A percentile compares a stretch with the other conserved stretches of the same genome.
Evolutionary conservation across 2,888 invertebrate genomes (phyloP).

Genomic region (Acrobasis consociella): DNA sequence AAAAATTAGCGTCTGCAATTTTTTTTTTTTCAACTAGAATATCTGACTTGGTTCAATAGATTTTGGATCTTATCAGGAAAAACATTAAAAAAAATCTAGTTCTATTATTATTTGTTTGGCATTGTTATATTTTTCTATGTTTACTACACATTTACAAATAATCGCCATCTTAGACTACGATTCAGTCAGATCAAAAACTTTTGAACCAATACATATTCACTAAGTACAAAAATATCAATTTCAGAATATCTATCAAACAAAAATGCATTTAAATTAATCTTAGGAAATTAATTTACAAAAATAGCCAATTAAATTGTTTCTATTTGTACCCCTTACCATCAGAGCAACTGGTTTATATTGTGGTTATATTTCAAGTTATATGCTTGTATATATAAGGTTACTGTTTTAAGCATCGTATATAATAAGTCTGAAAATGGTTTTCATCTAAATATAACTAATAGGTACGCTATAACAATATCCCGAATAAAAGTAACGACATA

Average conservation of each 20-base stretch:
- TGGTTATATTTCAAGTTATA: slow-evolving; percentile 41
- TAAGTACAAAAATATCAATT: slow-evolving; percentile 82
- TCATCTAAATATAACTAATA: slow-evolving; percentile 65
- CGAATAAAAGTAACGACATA: slow-evolving; percentile 70
- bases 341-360: slow-evolving; percentile 72
- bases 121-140: not conserved
- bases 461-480: slow-evolving; percentile 69
- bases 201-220: slow-evolving; percentile 57
- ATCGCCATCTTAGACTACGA: not conserved
- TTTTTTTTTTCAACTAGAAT: slow-evolving; percentile 26
- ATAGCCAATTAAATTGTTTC: slow-evolving; percentile 66
- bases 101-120: not conserved
- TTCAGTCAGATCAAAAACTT: slow-evolving; percentile 39
- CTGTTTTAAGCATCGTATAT: slow-evolving; percentile 53
- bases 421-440: slow-evolving; percentile 48
- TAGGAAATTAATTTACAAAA: slow-evolving; percentile 59
- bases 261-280: slow-evolving; percentile 42
- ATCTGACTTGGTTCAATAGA: slow-evolving; percentile 21
- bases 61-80: slow-evolving; percentile 32
- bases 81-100: not conserved
- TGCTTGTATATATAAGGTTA: slow-evolving; percentile 39
- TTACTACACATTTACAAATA: not conserved
- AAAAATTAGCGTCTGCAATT: slow-evolving; percentile 25
- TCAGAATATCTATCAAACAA: slow-evolving; percentile 65
- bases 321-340: slow-evolving; percentile 77